Evolutionary conservation across 2,113 vertebrate genomes (phyloP), one percentile per base, ranked within the genome.

Genomic region (Rhinichthys klamathensis): DNA sequence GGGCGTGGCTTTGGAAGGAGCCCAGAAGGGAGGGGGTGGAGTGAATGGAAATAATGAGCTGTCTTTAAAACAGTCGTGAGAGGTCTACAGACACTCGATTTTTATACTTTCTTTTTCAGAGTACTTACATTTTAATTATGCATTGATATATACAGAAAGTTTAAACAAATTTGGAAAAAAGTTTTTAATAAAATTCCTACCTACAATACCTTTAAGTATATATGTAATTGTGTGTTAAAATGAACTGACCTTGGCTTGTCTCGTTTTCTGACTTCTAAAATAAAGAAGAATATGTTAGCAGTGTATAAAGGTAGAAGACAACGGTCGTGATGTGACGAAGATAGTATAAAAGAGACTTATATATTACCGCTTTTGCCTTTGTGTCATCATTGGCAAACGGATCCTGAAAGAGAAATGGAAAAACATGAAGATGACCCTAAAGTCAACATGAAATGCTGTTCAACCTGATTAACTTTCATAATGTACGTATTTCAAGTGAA

Each of bases 201-300:
- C n/a, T n/a, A n/a, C n/a, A n/a, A n/a, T n/a, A n/a, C n/a, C n/a
- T n/a, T n/a, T 35, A 69, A 67, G 27, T 51, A 16, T 51, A 16
- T 49, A 49, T 49, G 13, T 16, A 44, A 35, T 38, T 4, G 9
- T 27, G 63, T 83, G 18, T 25, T 23, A 27, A 44, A 41, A 54
- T 25, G 12, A 54, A 96, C 96, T 96, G 91, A 98, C 97, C 95
- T 87, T 95, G 95, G 89, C 92, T 91, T 0, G 89, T 82, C 41
- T 93, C 94, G 90, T 92, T 94, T 87, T 96, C 95, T 0, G 92
- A 92, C 30, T 87, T 90, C 96, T 96, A 91, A 35, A 86, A 85
- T 15, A 85, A 0, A 88, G 1, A 86, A 23, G 32, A 46, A 54
- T 61, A 83, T 23, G 77, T 77, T n/a, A 44, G 13, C n/a, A 60